Percentiles rank a stretch among this genome's conserved stretches.
Conservation (phyloP, 1,140 invertebrate species). For the Aphaenogaster rudis region DNA sequence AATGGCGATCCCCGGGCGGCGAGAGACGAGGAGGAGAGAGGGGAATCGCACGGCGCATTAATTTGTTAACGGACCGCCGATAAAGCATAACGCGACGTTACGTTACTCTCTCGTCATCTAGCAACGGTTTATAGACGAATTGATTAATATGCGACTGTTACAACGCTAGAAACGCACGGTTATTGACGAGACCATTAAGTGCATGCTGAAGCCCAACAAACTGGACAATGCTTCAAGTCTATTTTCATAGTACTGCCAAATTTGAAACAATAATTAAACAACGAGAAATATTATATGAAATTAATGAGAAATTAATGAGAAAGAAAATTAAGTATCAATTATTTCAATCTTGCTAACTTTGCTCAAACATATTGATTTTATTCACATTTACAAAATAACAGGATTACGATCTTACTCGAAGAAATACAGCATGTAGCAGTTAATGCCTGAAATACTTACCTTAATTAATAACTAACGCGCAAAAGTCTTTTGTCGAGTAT, state of each 20-base stretch:
- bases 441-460: not conserved
- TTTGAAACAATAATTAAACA: not conserved
- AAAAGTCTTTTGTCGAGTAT: not conserved
- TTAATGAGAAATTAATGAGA: not conserved
- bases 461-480: not conserved
- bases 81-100: slow-evolving; percentile 55
- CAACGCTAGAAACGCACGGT: slow-evolving; percentile 33
- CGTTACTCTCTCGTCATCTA: slow-evolving; percentile 36
- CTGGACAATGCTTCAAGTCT: not conserved
- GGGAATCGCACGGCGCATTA: slow-evolving; percentile 53
- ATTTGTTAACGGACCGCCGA: slow-evolving; percentile 55
- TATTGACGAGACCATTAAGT: not conserved
- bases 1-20: slow-evolving; percentile 27
- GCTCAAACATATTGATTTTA: not conserved
- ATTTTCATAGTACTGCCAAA: not conserved
- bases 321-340: not conserved
- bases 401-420: not conserved
- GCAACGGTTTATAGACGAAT: slow-evolving; percentile 45
- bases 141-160: slow-evolving; percentile 45
- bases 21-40: slow-evolving; percentile 38
- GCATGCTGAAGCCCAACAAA: not conserved
- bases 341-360: not conserved
- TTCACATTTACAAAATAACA: not conserved
- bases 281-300: not conserved
- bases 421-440: not conserved